Conservation (phyloP, 1,140 invertebrate genomes). For the Calephelis virginiensis region DNA sequence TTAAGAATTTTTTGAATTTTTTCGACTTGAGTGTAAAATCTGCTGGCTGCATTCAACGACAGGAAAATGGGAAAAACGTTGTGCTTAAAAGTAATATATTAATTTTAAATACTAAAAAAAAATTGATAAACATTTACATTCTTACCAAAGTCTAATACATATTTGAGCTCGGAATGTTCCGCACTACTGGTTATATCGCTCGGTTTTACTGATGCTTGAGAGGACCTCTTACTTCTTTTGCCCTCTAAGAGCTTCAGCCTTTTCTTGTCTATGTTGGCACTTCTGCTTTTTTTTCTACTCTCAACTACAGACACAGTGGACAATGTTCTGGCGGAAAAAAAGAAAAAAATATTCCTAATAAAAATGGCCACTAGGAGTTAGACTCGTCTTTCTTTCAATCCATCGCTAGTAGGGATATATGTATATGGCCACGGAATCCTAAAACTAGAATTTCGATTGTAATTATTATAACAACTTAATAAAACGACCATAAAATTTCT, state of each 20-base stretch:
- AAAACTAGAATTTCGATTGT: too few species aligned
- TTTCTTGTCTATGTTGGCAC: conserved; percentile 42
- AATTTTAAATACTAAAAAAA: too few species aligned
- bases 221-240: conserved; percentile 46
- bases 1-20: too few species aligned
- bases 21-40: too few species aligned
- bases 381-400: background rate
- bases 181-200: conserved; percentile 35
- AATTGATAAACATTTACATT: background rate
- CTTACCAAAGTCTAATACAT: conserved; percentile 62
- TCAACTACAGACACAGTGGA: conserved; percentile 53
- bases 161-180: conserved; percentile 53
- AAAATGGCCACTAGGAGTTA: background rate
- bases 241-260: conserved; percentile 37
- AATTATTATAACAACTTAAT: too few species aligned
- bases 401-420: too few species aligned
- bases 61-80: too few species aligned
- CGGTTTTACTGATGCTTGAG: conserved; percentile 41
- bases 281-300: conserved; percentile 54
- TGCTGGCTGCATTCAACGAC: too few species aligned
- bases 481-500: too few species aligned
- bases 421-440: too few species aligned
- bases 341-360: conserved; percentile 4
- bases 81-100: too few species aligned
- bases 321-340: conserved; percentile 36